These are phyloP conservation scores for Rhinichthys klamathensis DNA, from an alignment of 2,113 vertebrate species.

Conservation along the genomic window DNA sequence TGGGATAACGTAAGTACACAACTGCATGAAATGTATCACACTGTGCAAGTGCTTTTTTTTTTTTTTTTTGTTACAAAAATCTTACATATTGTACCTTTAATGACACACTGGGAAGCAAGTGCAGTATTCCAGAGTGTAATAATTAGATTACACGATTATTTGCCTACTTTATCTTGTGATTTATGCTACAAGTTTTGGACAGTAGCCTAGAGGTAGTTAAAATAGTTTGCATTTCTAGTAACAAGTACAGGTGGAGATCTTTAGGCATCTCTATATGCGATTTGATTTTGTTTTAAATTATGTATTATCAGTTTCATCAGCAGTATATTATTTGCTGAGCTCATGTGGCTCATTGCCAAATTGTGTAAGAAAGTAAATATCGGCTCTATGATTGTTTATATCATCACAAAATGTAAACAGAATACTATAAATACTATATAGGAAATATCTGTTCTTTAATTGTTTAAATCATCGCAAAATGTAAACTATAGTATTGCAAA, in stretches of 20 bases:
- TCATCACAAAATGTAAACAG: no score
- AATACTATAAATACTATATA: no score
- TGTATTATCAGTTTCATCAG: not conserved
- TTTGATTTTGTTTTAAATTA: not conserved
- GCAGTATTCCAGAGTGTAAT: not conserved
- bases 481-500: no score
- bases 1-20: no score
- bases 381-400: no score
- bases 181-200: not conserved
- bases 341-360: no score
- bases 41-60: no score
- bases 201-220: not conserved
- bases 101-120: not conserved
- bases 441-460: no score
- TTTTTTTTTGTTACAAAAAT: no score
- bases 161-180: not conserved
- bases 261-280: not conserved
- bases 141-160: not conserved
- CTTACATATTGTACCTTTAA: not conserved
- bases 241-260: not conserved
- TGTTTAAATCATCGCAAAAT: no score
- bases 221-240: not conserved
- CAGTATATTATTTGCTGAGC: not conserved
- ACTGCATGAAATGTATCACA: no score
- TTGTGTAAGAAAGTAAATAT: no score